phyloP scores from a whole-genome alignment of 2,888 invertebrate genomes.

The Ypsolopha sequella region DNA sequence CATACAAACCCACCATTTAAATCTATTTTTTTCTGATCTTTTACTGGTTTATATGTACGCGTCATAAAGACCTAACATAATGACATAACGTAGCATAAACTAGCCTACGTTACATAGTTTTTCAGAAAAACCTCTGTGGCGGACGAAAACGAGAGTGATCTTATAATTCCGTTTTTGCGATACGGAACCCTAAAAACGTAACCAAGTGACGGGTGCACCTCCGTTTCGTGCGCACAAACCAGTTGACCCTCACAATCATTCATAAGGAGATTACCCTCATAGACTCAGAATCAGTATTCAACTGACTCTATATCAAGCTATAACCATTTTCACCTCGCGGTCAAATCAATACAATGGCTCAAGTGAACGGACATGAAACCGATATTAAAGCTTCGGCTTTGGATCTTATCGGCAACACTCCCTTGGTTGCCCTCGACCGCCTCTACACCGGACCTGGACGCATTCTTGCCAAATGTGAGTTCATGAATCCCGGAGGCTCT shows the following conservation, averaged over 20 bases:
- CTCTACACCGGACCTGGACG: slow-evolving; percentile 50
- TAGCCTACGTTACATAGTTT: too few species aligned
- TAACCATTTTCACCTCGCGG: neutral
- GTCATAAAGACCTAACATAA: too few species aligned
- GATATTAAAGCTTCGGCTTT: slow-evolving; percentile 55
- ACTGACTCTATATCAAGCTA: neutral
- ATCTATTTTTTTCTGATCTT: too few species aligned
- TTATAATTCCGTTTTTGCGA: too few species aligned
- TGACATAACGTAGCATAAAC: too few species aligned
- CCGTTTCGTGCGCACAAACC: slow-evolving; percentile 1
- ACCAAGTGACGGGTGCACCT: too few species aligned
- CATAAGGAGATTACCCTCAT: neutral
- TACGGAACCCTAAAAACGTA: too few species aligned
- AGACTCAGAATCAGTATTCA: neutral
- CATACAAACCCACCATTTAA: too few species aligned
- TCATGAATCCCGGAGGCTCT: slow-evolving; percentile 60
- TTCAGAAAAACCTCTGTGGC: too few species aligned
- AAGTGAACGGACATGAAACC: slow-evolving; percentile 23
- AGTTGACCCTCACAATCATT: slow-evolving; percentile 3
- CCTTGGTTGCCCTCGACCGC: slow-evolving; percentile 55
- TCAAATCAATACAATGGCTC: neutral
- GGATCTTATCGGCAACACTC: slow-evolving; percentile 58
- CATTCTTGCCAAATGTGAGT: slow-evolving; percentile 59
- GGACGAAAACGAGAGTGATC: too few species aligned
- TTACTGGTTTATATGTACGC: too few species aligned